Evolutionary conservation across 2,113 vertebrate genomes (phyloP).

Genomic region (Callorhinus ursinus): DNA sequence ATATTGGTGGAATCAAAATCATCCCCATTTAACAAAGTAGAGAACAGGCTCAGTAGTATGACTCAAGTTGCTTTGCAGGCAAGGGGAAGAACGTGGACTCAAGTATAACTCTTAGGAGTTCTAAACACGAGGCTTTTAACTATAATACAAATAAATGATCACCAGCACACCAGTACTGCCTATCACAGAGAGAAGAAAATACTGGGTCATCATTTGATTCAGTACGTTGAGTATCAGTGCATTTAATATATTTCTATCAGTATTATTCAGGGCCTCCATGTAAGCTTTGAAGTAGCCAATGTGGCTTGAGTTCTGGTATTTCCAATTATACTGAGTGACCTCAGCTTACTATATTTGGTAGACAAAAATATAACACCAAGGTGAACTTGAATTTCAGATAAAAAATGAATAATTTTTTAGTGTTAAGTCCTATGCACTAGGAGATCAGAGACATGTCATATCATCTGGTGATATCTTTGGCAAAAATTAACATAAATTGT

Average conservation of each 20-base stretch:
- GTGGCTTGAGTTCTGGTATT: not conserved
- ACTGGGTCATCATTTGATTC: not conserved
- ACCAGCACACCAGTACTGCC: not conserved
- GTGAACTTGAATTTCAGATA: constrained; percentile 5
- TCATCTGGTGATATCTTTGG: not conserved
- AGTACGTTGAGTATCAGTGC: not conserved
- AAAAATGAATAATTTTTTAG: not conserved
- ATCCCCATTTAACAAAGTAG: not conserved
- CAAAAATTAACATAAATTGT: not conserved
- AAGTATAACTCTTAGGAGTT: not conserved
- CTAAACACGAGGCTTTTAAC: not conserved
- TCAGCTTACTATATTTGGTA: not conserved
- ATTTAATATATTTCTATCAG: not conserved
- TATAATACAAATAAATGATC: not conserved
- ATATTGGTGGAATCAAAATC: not conserved
- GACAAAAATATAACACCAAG: not conserved
- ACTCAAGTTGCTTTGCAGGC: not conserved
- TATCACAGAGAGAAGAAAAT: not conserved
- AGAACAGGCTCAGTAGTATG: not conserved
- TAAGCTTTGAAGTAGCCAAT: not conserved
- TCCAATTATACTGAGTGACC: not conserved
- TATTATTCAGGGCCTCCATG: not conserved
- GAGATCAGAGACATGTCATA: not conserved
- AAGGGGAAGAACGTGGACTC: not conserved
- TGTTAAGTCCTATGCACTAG: not conserved